Evolutionary conservation across 1,140 invertebrate genomes (phyloP).

Genomic region (Drosophila sturtevanti): DNA sequence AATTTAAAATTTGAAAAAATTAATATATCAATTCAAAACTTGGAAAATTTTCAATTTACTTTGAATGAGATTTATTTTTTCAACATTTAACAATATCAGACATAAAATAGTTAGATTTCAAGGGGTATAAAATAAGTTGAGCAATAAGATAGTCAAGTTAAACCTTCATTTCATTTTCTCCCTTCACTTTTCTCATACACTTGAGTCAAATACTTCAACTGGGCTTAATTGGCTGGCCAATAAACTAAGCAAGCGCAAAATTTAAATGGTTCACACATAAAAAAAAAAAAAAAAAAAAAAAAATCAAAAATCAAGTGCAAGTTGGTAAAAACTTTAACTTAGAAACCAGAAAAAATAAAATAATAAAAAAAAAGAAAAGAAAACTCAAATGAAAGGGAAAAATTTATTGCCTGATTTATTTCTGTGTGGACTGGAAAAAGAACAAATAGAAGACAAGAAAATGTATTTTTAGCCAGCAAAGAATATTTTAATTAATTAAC

Average conservation of each 20-base stretch:
- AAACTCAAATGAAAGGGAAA: constrained; percentile 21
- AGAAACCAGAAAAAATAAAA: constrained; percentile 2
- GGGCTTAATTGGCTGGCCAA: constrained; percentile 57
- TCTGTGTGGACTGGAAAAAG: neutral
- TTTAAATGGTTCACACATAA: constrained; percentile 32
- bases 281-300: constrained; percentile 3
- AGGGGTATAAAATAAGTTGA: neutral
- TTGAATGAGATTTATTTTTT: too few relatives aligned
- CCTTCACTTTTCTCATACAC: constrained; percentile 28
- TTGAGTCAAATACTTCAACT: constrained; percentile 37
- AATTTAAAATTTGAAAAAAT: too few relatives aligned
- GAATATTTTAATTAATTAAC: constrained; percentile 73
- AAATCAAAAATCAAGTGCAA: too few relatives aligned
- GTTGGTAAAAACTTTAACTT: constrained; percentile 10
- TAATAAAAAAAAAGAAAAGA: too few relatives aligned
- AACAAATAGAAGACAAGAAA: constrained; percentile 1
- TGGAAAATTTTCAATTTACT: too few relatives aligned
- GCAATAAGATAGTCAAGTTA: neutral
- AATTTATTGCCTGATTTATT: constrained; percentile 36
- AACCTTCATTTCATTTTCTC: constrained; percentile 37
- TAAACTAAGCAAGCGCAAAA: constrained; percentile 35
- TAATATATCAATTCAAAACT: too few relatives aligned
- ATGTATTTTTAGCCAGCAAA: constrained; percentile 34
- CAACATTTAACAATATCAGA: too few relatives aligned
- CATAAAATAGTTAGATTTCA: too few relatives aligned